Conservation (phyloP, 2,888 invertebrate genomes). For the Neoaliturus tenellus region DNA sequence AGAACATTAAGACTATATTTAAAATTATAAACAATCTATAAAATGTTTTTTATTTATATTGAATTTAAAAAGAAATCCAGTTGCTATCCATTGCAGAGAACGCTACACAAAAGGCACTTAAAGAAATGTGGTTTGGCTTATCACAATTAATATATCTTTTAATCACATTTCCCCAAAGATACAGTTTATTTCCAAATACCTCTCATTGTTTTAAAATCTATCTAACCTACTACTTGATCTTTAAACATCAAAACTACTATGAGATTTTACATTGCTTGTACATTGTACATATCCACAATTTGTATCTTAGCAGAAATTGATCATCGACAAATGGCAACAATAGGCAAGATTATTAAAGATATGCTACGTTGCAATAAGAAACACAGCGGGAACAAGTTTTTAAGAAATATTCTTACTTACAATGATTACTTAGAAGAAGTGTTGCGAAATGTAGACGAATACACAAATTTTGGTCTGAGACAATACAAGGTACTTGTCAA, state of each 20-base stretch:
- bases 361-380: background rate
- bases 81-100: background rate
- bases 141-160: background rate
- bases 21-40: too few species aligned
- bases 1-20: too few species aligned
- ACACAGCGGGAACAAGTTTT: constrained; percentile 17
- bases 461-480: background rate
- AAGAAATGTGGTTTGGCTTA: background rate
- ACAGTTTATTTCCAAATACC: background rate
- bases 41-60: too few species aligned
- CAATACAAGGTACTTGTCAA: background rate
- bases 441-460: constrained; percentile 11
- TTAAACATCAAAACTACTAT: background rate
- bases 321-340: background rate
- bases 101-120: background rate
- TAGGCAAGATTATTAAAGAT: background rate
- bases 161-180: background rate
- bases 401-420: background rate
- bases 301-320: constrained; percentile 20
- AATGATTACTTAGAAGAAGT: constrained; percentile 25
- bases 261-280: background rate
- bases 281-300: background rate
- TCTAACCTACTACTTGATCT: background rate
- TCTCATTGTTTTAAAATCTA: background rate
- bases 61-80: too few species aligned